Conservation (phyloP, 2,113 vertebrate genomes). For the Polypterus bichir region DNA sequence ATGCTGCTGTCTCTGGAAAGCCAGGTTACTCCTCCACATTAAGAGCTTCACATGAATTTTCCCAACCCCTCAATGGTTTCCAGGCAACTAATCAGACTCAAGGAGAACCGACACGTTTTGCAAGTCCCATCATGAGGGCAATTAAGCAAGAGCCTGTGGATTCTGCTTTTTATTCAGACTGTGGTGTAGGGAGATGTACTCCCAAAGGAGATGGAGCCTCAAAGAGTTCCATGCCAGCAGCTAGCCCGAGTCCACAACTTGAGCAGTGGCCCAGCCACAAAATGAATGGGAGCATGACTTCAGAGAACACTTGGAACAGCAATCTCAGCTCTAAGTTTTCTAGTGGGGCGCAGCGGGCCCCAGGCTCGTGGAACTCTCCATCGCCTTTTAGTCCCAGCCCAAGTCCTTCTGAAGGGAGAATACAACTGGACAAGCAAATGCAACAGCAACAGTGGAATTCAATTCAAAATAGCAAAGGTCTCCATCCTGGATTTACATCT, state of each 20-base stretch:
- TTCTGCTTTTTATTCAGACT: constrained; percentile 43
- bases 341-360: not conserved
- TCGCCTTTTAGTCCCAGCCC: constrained; percentile 39
- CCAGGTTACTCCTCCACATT: constrained; percentile 47
- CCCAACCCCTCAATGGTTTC: constrained; percentile 34
- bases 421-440: not conserved
- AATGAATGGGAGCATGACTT: constrained; percentile 40
- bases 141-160: constrained; percentile 89
- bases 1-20: constrained; percentile 19
- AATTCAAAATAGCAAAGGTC: not conserved
- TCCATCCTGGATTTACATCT: not conserved
- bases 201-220: constrained; percentile 28
- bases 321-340: constrained; percentile 33
- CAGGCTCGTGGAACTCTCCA: constrained; percentile 16
- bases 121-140: constrained; percentile 40
- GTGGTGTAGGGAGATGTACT: constrained; percentile 25
- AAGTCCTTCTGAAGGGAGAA: constrained; percentile 21
- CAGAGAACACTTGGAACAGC: constrained; percentile 42
- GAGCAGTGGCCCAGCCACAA: constrained; percentile 59
- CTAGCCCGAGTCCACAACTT: constrained; percentile 24
- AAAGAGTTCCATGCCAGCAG: constrained; percentile 13
- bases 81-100: constrained; percentile 39
- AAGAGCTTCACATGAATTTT: constrained; percentile 27
- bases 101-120: constrained; percentile 44
- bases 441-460: not conserved